Percentiles rank a stretch among this genome's conserved stretches.
phyloP scores from a whole-genome alignment of 2,797 vertebrate species.

The Gymnodraco acuticeps region DNA sequence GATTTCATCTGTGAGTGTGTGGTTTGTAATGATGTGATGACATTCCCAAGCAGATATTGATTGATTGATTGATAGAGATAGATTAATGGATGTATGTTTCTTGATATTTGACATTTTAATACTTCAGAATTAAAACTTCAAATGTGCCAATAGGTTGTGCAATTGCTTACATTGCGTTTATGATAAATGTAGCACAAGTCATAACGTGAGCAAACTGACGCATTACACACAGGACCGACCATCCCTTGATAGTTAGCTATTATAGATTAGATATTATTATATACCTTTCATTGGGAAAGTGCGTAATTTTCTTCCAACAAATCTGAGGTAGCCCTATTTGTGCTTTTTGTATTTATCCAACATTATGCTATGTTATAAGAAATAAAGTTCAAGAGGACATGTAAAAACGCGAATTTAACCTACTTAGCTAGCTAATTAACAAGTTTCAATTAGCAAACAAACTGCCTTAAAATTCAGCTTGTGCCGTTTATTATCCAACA shows the following conservation, averaged over 20 bases:
- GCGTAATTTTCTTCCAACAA: background rate
- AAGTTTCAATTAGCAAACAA: background rate
- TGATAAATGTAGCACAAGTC: background rate
- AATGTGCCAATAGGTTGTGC: background rate
- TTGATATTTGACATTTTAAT: too few species aligned
- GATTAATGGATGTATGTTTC: background rate
- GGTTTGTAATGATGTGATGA: conserved; percentile 1
- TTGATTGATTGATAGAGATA: background rate
- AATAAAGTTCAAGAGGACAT: background rate
- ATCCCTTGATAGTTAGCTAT: background rate
- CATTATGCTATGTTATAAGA: background rate
- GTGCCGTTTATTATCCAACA: background rate
- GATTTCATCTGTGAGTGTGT: conserved; percentile 13
- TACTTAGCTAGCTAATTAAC: background rate
- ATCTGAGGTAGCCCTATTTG: background rate
- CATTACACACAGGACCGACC: too few species aligned
- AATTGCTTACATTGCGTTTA: background rate
- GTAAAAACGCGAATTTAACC: background rate
- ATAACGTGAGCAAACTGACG: background rate
- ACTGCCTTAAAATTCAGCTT: background rate
- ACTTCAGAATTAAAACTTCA: background rate
- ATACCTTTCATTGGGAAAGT: background rate
- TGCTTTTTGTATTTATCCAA: background rate
- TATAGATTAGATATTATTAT: too few species aligned
- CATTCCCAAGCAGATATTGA: background rate